Conservation (phyloP, 2,888 invertebrate species). For the Conops quadrifasciatus region DNA sequence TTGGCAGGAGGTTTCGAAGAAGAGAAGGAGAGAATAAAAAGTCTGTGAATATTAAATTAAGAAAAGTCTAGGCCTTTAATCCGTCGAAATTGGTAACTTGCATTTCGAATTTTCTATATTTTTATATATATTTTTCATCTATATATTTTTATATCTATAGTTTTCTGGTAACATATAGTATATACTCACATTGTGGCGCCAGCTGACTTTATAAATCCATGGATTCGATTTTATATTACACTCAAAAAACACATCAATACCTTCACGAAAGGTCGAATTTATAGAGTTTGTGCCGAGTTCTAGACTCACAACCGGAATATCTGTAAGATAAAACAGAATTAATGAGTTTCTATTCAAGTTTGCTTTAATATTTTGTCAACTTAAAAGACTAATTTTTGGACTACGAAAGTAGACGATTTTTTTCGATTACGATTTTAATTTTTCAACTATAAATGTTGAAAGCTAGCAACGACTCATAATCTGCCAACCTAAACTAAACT, state of each 20-base stretch:
- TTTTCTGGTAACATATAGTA: conserved; percentile 6
- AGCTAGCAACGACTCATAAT: no score
- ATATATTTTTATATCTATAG: neutral
- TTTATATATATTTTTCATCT: neutral
- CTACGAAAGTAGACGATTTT: no score
- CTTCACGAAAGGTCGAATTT: conserved; percentile 83
- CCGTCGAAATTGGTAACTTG: neutral
- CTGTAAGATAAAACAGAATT: conserved; percentile 65
- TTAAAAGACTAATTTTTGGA: no score
- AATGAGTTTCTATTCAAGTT: no score
- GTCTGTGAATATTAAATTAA: no score
- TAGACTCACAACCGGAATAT: conserved; percentile 82
- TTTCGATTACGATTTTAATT: no score
- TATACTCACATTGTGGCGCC: conserved; percentile 77
- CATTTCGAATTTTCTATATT: neutral
- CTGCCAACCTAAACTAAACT: no score
- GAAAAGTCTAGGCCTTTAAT: no score
- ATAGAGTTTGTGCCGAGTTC: conserved; percentile 83
- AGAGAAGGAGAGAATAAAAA: no score
- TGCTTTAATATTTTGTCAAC: no score
- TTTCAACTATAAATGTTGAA: no score
- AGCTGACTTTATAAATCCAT: conserved; percentile 80
- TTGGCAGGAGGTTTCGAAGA: no score
- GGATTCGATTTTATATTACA: conserved; percentile 91
- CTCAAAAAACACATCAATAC: conserved; percentile 90